These are phyloP conservation scores for Vireo altiloquus DNA, from an alignment of 2,113 vertebrate species.

Conservation along the genomic window DNA sequence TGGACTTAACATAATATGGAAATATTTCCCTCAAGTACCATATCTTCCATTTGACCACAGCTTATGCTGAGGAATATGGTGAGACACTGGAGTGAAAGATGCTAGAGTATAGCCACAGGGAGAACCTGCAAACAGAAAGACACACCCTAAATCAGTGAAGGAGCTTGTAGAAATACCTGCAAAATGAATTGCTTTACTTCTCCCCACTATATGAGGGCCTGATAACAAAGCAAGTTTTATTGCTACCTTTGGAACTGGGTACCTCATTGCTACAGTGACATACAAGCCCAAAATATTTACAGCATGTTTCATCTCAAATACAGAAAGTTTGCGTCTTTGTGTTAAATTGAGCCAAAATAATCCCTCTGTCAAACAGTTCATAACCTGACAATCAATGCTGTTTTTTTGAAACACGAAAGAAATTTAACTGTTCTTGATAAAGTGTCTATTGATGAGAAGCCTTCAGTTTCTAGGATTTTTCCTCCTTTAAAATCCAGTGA, in stretches of 20 bases:
- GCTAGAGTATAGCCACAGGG: not conserved
- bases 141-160: not conserved
- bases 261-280: not conserved
- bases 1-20: not conserved
- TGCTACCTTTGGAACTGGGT: not conserved
- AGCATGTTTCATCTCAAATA: not conserved
- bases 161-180: not conserved
- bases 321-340: not conserved
- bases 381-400: not conserved
- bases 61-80: not conserved
- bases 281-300: not conserved
- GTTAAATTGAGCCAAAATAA: slow-evolving; percentile 2
- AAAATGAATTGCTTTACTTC: not conserved
- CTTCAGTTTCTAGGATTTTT: not conserved
- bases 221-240: not conserved
- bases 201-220: not conserved
- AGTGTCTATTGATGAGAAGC: not conserved
- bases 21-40: not conserved
- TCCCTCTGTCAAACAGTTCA: not conserved
- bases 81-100: not conserved
- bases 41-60: not conserved
- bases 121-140: not conserved
- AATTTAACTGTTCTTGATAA: not conserved
- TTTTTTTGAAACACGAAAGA: not conserved
- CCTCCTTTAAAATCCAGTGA: not conserved